Base-by-base conservation (phyloP, 1,140 invertebrate species). In the Pseudoatta argentina region DNA sequence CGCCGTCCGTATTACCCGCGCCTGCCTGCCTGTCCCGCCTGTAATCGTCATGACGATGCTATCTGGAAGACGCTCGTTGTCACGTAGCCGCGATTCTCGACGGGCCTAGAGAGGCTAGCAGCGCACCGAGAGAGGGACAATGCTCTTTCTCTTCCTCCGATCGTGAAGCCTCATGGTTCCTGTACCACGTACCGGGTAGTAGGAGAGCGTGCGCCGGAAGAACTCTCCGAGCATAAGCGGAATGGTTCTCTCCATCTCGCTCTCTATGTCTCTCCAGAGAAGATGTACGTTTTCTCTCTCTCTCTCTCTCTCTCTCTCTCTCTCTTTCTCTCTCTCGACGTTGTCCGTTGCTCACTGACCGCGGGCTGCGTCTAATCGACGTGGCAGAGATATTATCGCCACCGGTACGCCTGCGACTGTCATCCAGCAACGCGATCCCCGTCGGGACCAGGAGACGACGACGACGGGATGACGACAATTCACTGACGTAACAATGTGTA, bases 301-400 rank as follows among this genome's bases (percentile, higher is more conserved):
- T 44, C 39, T 10, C 39, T 86, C 69, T 53, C 75, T 53, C 75
- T 44, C 39, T 10, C 39, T 53, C 71, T 64, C 81, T 79, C 59
- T 67, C 21, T 64, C 59, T 67, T 72, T 85, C 57, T 61, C 71
- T 85, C 85, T 86, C 69, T 53, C 75, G 51, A 73, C 39, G 71
- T 51, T 48, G 78, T 67, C 78, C 51, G 86, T 85, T 69, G 81
- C 81, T 85, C 86, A 48, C 59, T 85, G 85, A 86, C 61, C 75
- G 59, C 59, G 21, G 51, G 89, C 88, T 81, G 69, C 81, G 88
- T 89, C 89, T 89, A 87, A 90, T 90, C 89, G 89, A 89, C 88
- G 67, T 64, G n/a, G 85, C 73, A 12, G 72, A 87, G 89, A 90
- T 90, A 82, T 85, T 90, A 90, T 90, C 89, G 55, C 57, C 71